These are phyloP conservation scores for Eurytoma adleriae DNA, from an alignment of 2,888 invertebrate genomes.

Conservation along the genomic window DNA sequence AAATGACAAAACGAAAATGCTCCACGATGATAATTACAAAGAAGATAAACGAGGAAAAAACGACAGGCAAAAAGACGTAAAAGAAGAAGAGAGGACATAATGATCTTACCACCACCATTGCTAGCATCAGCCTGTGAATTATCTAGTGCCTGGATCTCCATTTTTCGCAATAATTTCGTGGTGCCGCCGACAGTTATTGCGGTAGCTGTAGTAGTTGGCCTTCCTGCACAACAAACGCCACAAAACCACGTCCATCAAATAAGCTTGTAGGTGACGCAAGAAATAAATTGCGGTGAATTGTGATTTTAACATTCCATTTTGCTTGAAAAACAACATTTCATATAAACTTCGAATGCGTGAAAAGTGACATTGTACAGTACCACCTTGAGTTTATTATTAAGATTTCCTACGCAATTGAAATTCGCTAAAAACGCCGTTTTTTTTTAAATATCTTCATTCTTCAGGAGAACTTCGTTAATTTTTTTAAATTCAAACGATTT, in stretches of 20 bases:
- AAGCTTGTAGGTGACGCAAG: constrained; percentile 58
- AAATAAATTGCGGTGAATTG: constrained; percentile 4
- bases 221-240: constrained; percentile 73
- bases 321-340: too few relatives aligned
- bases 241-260: constrained; percentile 70
- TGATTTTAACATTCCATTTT: too few relatives aligned
- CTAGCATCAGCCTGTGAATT: constrained; percentile 70
- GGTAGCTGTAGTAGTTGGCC: constrained; percentile 71
- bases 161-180: constrained; percentile 73
- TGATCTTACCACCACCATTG: constrained; percentile 73
- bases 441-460: too few relatives aligned
- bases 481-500: too few relatives aligned
- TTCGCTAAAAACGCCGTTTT: too few relatives aligned
- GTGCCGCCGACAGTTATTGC: constrained; percentile 62
- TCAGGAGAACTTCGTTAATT: too few relatives aligned
- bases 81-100: constrained; percentile 57
- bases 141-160: constrained; percentile 74
- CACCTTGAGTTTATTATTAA: too few relatives aligned
- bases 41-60: constrained; percentile 9
- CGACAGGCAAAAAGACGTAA: constrained; percentile 25
- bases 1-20: not conserved
- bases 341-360: too few relatives aligned
- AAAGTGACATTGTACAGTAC: too few relatives aligned
- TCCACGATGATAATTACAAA: not conserved
- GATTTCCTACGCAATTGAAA: too few relatives aligned